A percentile compares a stretch with the other conserved stretches of the same genome.
Evolutionary conservation across 2,888 invertebrate species (phyloP).

Genomic region (Nomada goodeniana): DNA sequence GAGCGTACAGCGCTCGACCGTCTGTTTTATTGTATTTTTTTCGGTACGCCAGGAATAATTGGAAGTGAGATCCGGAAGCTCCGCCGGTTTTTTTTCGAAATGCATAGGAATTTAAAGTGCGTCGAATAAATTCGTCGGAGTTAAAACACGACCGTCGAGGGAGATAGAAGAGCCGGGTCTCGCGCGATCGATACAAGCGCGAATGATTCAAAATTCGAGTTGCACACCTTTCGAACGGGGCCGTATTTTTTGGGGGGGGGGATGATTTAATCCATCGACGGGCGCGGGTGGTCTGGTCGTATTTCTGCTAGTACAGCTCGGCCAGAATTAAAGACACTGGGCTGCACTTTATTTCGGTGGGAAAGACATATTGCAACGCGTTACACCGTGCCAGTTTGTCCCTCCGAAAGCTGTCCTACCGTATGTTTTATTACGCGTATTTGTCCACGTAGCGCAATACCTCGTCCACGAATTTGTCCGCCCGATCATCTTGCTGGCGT

Average conservation of each 20-base stretch:
- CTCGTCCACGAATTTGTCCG: constrained; percentile 33
- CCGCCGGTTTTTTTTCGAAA: background rate
- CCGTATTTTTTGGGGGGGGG: background rate
- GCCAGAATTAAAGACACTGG: constrained; percentile 35
- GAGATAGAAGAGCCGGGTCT: background rate
- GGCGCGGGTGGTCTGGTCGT: background rate
- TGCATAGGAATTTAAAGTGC: background rate
- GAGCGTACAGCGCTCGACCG: too few relatives aligned
- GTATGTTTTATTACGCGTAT: constrained; percentile 32
- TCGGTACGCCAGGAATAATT: too few relatives aligned
- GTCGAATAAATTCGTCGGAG: background rate
- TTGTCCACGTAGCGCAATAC: constrained; percentile 24
- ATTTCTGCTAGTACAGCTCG: background rate
- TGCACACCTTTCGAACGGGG: background rate
- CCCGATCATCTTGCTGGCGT: constrained; percentile 32
- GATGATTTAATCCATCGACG: constrained; percentile 1
- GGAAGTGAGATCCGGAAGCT: too few relatives aligned
- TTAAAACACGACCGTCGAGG: background rate
- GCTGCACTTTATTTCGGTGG: constrained; percentile 1
- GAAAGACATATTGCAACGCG: constrained; percentile 12
- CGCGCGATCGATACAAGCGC: constrained; percentile 9
- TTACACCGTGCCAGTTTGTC: background rate
- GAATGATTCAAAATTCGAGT: constrained; percentile 5
- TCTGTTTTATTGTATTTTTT: too few relatives aligned
- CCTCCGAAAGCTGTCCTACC: background rate